Conservation (phyloP, 2,113 vertebrate genomes). For the Macrotis lagotis region DNA sequence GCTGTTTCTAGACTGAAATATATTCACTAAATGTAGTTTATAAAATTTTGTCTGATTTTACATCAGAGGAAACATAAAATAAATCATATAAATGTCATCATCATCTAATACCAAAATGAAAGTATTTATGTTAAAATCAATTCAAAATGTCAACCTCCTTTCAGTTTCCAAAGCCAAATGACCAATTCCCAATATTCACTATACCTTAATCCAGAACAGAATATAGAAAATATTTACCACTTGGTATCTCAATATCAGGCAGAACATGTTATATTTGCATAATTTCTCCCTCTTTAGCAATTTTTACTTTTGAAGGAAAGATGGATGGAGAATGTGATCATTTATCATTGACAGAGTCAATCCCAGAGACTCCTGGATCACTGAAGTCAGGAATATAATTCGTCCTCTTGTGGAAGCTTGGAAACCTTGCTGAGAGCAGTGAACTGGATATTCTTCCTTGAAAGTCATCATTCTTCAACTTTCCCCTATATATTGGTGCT, state of each 20-base stretch:
- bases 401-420: neutral
- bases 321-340: neutral
- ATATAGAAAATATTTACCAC: neutral
- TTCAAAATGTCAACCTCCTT: slow-evolving; percentile 6
- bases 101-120: slow-evolving; percentile 20
- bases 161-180: neutral
- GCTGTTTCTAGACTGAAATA: neutral
- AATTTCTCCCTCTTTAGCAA: neutral
- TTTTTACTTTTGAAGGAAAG: slow-evolving; percentile 1
- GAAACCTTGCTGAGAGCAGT: neutral
- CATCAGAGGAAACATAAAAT: neutral
- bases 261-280: neutral
- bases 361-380: neutral
- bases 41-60: neutral
- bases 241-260: neutral
- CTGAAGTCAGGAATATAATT: neutral
- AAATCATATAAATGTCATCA: neutral
- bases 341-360: neutral
- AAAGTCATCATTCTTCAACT: neutral
- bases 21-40: neutral
- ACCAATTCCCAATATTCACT: neutral
- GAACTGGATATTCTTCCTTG: neutral
- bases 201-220: neutral
- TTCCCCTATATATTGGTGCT: neutral
- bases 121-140: neutral